Evolutionary conservation across 2,888 invertebrate species (phyloP), one percentile per base, ranked within the genome.

Genomic region (Palloptera scutellata): DNA sequence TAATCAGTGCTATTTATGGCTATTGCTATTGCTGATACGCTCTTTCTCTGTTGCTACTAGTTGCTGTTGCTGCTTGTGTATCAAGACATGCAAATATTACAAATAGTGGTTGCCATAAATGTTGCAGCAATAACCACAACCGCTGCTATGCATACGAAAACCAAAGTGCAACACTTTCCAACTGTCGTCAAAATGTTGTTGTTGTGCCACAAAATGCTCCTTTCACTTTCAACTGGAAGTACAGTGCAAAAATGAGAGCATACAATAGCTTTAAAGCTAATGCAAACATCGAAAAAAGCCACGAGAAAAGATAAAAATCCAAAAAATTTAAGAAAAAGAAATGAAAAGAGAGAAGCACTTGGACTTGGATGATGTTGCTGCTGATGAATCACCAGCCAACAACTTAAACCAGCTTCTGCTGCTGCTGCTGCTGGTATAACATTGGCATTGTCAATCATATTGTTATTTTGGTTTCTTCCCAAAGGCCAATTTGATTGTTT

Each of bases 151-250:
- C 30, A 30, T 30, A 30, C 30, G 30, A 30, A 2, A 6, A 30
- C 30, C 30, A 30, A 30, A 68, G 13, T 42, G 55, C 52, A 76
- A 70, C 68, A 73, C 79, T 78, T 78, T 78, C 78, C 73, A 78
- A 77, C 74, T 73, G 76, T 73, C 73, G 73, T 55, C 52, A 45
- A 48, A 54, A n/a, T 60, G 43, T 54, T 51, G 45, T 54, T 19
- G 40, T 45, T 60, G 12, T 30, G 19, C 55, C 19, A n/a, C 40
- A 11, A 51, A 40, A 12, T 74, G 78, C 77, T 78, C 78, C 78
- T 78, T 78, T 78, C 78, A 78, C 78, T 78, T 79, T 78, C 77
- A 69, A 72, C 73, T 74, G 71, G 74, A 30, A 30, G 6, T 30
- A 6, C 30, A 30, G 30, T 4, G 30, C 30, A 30, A 30, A 30